Base-by-base conservation (phyloP, 1,140 invertebrate genomes). In the Drosophila parvula region DNA sequence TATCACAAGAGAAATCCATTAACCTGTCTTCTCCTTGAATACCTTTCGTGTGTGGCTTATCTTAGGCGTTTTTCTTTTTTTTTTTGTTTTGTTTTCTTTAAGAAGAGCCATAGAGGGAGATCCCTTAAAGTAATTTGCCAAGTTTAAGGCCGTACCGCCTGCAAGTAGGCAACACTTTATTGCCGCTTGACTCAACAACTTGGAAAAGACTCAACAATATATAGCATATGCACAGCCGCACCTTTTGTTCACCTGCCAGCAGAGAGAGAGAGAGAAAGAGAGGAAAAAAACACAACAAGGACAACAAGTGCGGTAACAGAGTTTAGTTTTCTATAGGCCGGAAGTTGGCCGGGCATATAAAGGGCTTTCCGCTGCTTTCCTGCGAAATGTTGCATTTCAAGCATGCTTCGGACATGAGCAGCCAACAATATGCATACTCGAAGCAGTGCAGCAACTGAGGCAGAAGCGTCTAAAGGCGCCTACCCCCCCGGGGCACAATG, bases 1-100 rank as follows among this genome's bases (percentile, higher is more conserved):
- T 75, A 89, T 71, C 84, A 89, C 84, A 88, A 88, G 84, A 83
- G 57, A 88, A 88, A 83, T 89, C 84, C 84, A 88, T 88, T 88
- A 88, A 89, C 77, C 78, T 89, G 73, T 43, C 70, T 88, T 88
- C 36, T 50, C 69, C 73, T 78, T 69, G 55, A 78, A 44, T 83
- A 60, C 71, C 32, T 71, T 78, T 71, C 18, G 56, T 62, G 57
- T 18, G 22, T 41, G 58, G 22, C 70, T 77, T 86, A 65, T 83
- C 68, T 79, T 61, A 40, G 16, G 5, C 56, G 34, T 28, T 59
- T 55, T 30, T 55, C 50, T 65, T n/a, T n/a, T n/a, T n/a, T n/a
- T n/a, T 40, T 40, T 30, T 22, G 22, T 22, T 65, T 22, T 22
- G 22, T 22, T 22, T 22, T 40, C 30, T 30, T 47, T 6, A 30